A percentile compares a stretch with the other conserved stretches of the same genome.
Evolutionary conservation across 2,888 invertebrate species (phyloP).

Genomic region (Homarus gammarus): DNA sequence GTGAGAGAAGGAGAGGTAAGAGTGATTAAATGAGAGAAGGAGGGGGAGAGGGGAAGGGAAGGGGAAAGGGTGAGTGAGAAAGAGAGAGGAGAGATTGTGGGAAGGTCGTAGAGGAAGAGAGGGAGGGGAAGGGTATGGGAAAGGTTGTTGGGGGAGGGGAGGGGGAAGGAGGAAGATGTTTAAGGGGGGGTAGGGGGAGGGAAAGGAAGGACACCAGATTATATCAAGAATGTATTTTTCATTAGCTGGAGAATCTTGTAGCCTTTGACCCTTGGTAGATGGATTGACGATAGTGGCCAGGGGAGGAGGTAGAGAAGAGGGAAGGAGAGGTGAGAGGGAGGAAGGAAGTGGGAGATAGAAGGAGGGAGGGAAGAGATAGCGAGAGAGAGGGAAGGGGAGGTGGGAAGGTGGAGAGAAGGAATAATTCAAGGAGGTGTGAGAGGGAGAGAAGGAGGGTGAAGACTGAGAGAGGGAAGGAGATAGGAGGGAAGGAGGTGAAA

Average conservation of each 20-base stretch:
- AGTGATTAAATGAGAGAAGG: too few species aligned
- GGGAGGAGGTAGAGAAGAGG: too few species aligned
- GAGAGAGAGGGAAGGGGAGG: too few species aligned
- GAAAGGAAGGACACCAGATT: conserved; percentile 16
- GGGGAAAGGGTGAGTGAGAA: neutral
- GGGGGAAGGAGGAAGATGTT: neutral
- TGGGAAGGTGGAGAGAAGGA: too few species aligned
- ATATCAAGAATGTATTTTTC: conserved; percentile 65
- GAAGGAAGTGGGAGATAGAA: too few species aligned
- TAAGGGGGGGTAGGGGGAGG: neutral
- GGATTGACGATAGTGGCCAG: conserved; percentile 25
- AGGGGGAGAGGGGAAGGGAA: neutral
- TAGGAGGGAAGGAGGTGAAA: too few species aligned
- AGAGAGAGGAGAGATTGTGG: too few species aligned
- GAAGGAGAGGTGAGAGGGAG: too few species aligned
- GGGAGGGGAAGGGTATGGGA: neutral
- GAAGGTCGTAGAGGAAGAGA: neutral
- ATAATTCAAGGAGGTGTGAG: too few species aligned
- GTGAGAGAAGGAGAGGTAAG: neutral
- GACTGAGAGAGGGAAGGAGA: too few species aligned
- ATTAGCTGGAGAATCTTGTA: conserved; percentile 47
- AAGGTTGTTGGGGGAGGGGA: neutral
- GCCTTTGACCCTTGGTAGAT: conserved; percentile 55
- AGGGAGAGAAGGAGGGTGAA: too few species aligned
- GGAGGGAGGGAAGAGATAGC: too few species aligned